Conservation (phyloP, 2,888 invertebrate species). For the Acleris sparsana region DNA sequence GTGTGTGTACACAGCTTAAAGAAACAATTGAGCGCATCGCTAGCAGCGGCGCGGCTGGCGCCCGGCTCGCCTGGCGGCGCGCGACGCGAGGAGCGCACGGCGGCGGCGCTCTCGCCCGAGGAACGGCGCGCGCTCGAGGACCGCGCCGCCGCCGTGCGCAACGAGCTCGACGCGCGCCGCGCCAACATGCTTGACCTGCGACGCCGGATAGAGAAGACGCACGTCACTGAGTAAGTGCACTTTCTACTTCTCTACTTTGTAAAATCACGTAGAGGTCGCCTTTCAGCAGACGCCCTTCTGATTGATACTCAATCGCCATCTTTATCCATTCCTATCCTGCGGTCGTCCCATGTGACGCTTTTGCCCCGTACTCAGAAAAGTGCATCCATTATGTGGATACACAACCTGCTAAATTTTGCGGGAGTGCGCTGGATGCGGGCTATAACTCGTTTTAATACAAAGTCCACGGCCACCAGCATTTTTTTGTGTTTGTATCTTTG, state of each 20-base stretch:
- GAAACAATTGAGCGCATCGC: slow-evolving; percentile 86
- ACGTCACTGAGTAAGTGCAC: slow-evolving; percentile 92
- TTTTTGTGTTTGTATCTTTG: no score
- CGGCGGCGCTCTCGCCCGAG: slow-evolving; percentile 75
- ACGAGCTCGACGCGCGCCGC: slow-evolving; percentile 90
- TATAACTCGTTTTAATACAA: no score
- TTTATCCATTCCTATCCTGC: no score
- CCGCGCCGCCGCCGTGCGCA: slow-evolving; percentile 74
- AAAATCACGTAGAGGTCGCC: no score
- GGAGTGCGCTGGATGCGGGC: no score
- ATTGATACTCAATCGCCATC: no score
- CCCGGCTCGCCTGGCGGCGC: slow-evolving; percentile 55
- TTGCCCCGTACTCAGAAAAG: no score
- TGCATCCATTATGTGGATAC: no score
- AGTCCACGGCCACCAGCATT: no score
- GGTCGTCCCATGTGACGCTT: no score
- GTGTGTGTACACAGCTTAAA: slow-evolving; percentile 74
- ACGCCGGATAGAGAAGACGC: slow-evolving; percentile 90
- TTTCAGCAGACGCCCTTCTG: no score
- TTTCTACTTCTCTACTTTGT: neutral
- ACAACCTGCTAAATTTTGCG: no score
- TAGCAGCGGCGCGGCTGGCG: slow-evolving; percentile 79
- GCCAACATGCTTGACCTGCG: slow-evolving; percentile 92
- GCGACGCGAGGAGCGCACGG: slow-evolving; percentile 59
- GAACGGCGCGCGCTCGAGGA: slow-evolving; percentile 84